Evolutionary conservation across 2,888 invertebrate genomes (phyloP).

Genomic region (Psococerastis gibbosa): DNA sequence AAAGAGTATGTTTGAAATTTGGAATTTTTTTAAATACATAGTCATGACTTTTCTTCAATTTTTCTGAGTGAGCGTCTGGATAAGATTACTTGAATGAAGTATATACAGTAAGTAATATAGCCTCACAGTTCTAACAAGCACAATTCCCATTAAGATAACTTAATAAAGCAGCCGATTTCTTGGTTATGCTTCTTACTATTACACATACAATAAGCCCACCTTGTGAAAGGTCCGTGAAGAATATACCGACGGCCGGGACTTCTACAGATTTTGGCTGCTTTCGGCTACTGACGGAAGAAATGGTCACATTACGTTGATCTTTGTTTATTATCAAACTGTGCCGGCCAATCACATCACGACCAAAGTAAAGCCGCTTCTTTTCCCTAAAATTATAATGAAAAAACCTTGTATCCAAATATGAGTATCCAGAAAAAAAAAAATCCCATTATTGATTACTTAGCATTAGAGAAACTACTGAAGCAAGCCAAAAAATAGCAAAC

Average conservation of each 20-base stretch:
- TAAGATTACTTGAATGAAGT: no score
- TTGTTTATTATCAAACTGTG: slow-evolving; percentile 45
- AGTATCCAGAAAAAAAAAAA: no score
- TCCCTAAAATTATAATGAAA: no score
- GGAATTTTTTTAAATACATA: slow-evolving; percentile 21
- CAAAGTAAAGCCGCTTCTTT: slow-evolving; percentile 48
- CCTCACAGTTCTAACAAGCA: no score
- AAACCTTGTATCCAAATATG: no score
- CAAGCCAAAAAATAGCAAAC: no score
- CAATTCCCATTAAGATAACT: no score
- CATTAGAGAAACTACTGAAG: no score
- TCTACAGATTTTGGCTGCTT: slow-evolving; percentile 17
- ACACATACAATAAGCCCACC: background rate
- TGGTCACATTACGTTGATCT: slow-evolving; percentile 11
- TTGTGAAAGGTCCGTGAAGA: slow-evolving; percentile 16
- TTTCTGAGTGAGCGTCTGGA: no score
- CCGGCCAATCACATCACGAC: slow-evolving; percentile 68
- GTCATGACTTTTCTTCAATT: slow-evolving; percentile 23
- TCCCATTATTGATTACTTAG: no score
- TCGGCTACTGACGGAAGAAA: slow-evolving; percentile 22
- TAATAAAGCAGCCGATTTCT: slow-evolving; percentile 20
- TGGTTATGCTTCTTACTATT: slow-evolving; percentile 8
- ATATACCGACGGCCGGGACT: slow-evolving; percentile 21
- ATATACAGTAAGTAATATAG: no score
- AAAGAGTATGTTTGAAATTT: no score